phyloP scores from a whole-genome alignment of 53 echinoderm and acorn worm species.

The Patiria pectinifera region DNA sequence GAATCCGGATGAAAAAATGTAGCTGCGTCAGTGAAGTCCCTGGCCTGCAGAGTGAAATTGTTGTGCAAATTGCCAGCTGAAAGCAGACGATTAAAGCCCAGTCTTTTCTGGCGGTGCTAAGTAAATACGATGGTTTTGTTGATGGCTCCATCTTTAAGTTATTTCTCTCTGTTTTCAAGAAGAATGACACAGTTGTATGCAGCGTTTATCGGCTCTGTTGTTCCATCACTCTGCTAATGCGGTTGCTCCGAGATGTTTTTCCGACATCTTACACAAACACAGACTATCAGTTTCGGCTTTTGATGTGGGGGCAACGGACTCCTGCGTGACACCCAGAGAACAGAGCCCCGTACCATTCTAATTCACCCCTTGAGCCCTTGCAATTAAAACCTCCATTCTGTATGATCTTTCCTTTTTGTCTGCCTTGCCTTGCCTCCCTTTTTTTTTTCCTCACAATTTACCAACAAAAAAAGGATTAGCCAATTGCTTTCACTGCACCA shows the following conservation, averaged over 20 bases:
- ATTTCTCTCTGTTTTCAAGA: constrained; percentile 1
- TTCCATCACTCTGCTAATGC: constrained; percentile 26
- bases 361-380: constrained; percentile 47
- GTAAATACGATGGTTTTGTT: constrained; percentile 14
- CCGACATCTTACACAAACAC: constrained; percentile 40
- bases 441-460: constrained; percentile 38
- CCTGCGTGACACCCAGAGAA: constrained; percentile 9
- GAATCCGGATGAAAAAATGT: background rate
- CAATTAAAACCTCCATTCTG: constrained; percentile 44
- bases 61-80: constrained; percentile 14
- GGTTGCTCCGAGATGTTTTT: constrained; percentile 33
- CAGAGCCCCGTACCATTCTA: constrained; percentile 18
- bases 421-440: background rate
- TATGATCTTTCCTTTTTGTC: background rate
- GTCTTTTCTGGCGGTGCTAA: constrained; percentile 38
- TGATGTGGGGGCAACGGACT: constrained; percentile 2
- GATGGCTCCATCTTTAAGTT: background rate
- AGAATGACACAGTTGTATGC: background rate
- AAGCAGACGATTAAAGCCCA: constrained; percentile 30
- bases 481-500: constrained; percentile 14
- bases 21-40: constrained; percentile 22
- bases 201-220: constrained; percentile 7
- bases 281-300: constrained; percentile 16
- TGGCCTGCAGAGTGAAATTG: constrained; percentile 28
- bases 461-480: constrained; percentile 49